Conservation (phyloP, 2,113 vertebrate genomes). For the Datnioides undecimradiatus region DNA sequence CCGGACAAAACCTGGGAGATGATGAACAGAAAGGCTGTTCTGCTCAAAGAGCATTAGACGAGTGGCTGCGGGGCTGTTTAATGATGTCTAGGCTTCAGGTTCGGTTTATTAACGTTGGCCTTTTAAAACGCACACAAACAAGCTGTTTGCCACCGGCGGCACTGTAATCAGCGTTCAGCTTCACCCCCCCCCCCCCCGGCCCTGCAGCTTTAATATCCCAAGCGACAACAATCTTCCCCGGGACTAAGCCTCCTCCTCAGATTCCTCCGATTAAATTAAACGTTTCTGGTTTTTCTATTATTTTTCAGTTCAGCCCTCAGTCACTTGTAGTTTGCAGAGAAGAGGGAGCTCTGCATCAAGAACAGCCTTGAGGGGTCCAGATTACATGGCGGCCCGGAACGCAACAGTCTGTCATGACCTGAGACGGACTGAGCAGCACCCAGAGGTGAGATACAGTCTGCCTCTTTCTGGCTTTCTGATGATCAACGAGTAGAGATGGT, state of each 20-base stretch:
- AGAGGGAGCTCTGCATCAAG: too few species aligned
- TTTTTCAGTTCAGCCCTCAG: too few species aligned
- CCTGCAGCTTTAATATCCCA: neutral
- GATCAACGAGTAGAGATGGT: too few species aligned
- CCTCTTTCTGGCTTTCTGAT: neutral
- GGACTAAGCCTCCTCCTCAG: too few species aligned
- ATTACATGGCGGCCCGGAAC: too few species aligned
- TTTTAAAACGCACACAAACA: conserved; percentile 19
- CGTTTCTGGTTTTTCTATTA: too few species aligned
- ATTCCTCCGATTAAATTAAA: too few species aligned
- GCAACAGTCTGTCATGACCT: too few species aligned
- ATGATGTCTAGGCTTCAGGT: neutral
- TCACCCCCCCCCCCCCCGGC: conserved; percentile 16
- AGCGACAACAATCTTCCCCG: conserved; percentile 8
- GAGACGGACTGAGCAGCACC: neutral
- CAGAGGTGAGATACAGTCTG: neutral
- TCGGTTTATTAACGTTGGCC: neutral
- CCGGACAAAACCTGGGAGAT: neutral
- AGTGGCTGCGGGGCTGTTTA: neutral
- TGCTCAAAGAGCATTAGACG: neutral
- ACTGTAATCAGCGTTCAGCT: neutral
- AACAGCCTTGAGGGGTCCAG: too few species aligned
- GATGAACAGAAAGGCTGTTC: neutral
- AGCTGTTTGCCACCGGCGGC: conserved; percentile 1
- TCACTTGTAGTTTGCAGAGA: too few species aligned